phyloP scores from a whole-genome alignment of 2,888 invertebrate genomes.

The Imbricaverruca yamaguchii region DNA sequence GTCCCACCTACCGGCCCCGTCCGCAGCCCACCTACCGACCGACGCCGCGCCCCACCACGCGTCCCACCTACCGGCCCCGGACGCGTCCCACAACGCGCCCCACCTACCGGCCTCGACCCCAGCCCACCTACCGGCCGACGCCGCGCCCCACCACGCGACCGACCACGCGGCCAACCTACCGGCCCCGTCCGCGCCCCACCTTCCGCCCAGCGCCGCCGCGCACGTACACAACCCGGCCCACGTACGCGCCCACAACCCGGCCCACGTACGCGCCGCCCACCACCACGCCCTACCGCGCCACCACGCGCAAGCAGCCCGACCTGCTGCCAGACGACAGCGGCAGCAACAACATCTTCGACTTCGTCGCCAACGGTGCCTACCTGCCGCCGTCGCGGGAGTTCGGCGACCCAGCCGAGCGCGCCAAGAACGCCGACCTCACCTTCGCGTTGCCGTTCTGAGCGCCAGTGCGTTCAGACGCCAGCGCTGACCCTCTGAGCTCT shows the following conservation, averaged over 20 bases:
- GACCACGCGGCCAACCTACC: no score
- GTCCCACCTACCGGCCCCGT: no score
- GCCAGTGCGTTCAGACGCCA: no score
- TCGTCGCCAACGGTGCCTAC: slow-evolving; percentile 11
- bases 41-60: no score
- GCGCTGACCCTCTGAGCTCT: no score
- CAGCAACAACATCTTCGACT: slow-evolving; percentile 15
- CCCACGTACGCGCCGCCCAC: background rate
- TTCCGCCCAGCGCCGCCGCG: no score
- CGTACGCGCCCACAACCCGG: background rate
- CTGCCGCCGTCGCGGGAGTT: slow-evolving; percentile 2
- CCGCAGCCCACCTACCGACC: no score
- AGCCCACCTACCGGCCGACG: no score
- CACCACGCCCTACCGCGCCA: background rate
- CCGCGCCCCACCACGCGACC: background rate
- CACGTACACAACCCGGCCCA: background rate
- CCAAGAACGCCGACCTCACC: background rate
- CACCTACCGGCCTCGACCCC: background rate
- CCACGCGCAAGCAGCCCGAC: background rate
- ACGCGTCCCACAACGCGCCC: background rate
- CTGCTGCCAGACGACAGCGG: background rate
- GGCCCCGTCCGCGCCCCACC: no score
- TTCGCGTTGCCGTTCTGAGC: background rate
- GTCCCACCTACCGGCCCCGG: background rate
- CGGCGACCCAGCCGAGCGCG: background rate